Base-by-base conservation (phyloP, 2,113 vertebrate genomes). In the Rhegmatorhina hoffmannsi region DNA sequence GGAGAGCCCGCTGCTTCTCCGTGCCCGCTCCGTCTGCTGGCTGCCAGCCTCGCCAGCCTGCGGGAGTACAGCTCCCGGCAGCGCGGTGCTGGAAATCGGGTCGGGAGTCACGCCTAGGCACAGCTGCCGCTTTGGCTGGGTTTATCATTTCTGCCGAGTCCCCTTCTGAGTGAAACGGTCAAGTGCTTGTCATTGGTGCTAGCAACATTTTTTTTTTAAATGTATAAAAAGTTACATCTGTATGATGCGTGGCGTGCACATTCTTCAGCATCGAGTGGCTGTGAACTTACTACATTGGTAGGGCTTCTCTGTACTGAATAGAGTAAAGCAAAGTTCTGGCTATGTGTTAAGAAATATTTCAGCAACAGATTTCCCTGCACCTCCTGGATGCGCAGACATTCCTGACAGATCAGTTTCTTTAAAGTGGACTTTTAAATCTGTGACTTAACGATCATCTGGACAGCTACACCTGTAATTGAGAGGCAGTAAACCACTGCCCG, bases 341-440 rank as follows among this genome's bases (percentile, higher is more conserved):
- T 60, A 12, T 19, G 25, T 18, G 8, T 28, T 91, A 6, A 31
- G 79, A 63, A 90, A 84, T 70, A 74, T 63, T 50, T 84, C 67
- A 50, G 84, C 95, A 84, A 58, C 84, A 94, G 69, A 70, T 95
- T 92, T 77, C 59, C 31, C 46, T 7, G 14, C 63, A 36, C 33
- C 40, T 92, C 34, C 24, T 28, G 18, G 77, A 85, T 75, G 81
- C 4, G 0, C 29, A 55, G 59, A 20, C 66, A 13, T 69, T 78
- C 31, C 56, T 19, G 68, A 47, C 18, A 19, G 25, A 50, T 34
- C 56, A 18, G 36, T 59, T 84, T 86, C 69, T 84, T 64, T 40
- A 26, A 64, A 56, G 19, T 4, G 40, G 38, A 6, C 28, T 46
- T 58, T 74, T 68, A 68, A 63, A 92, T 73, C 34, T 5, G 6